Evolutionary conservation across 2,113 vertebrate species (phyloP), one percentile per base, ranked within the genome.

Genomic region (Genyomyrus donnyi): DNA sequence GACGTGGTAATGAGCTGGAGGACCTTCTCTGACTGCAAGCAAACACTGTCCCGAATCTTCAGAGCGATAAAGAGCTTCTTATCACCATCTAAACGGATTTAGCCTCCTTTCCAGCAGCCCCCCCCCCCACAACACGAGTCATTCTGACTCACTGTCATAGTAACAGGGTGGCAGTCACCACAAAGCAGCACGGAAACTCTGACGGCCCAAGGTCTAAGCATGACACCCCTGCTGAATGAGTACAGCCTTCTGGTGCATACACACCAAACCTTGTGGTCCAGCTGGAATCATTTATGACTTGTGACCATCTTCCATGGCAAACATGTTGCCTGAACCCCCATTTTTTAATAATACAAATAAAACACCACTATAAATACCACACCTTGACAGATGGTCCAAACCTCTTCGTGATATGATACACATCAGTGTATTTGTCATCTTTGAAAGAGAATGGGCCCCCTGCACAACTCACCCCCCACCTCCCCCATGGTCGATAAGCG

Each of bases 11-110:
- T 52, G 49, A 87, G 85, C 13, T 87, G 85, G 49, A 50, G 49
- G 85, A 35, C 49, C 85, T 53, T 87, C 85, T 52, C 49, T 87
- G 85, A 87, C 85, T 53, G 49, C 85, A 87, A 87, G 49, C 45
- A 87, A 87, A 52, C 27, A 31, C 85, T 46, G 45, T 52, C 5
- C 48, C 24, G 6, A 87, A 87, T 52, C 46, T 52, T 27, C 27
- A 24, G 49, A 87, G 48, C 49, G 85, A 52, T 49, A 35, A 87
- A 50, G 49, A 70, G 49, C 46, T 31, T 52, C 85, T 87, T 87
- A 17, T 87, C 85, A 35, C 49, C 24, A 53, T 87, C 49, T 50
- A 52, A 87, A 87, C 27, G 49, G 85, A 17, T 87, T 87, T 35
- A 53, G 27, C n/a, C 46, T 53, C 46, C 52, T 87, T 53, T n/a